These are phyloP conservation scores for Drosophila crucigera DNA, from an alignment of 2,888 invertebrate genomes.

Conservation along the genomic window DNA sequence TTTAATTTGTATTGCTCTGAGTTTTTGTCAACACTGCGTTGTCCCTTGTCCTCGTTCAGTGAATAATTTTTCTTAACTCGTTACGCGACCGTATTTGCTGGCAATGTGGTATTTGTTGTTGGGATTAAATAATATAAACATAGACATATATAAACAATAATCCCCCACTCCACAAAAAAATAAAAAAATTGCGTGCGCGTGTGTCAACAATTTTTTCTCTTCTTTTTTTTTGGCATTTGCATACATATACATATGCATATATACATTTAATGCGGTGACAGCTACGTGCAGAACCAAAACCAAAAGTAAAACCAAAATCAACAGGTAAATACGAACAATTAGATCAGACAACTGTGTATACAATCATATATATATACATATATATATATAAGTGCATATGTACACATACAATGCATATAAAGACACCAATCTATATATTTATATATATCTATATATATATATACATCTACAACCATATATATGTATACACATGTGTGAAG, in stretches of 20 bases:
- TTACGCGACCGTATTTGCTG: slow-evolving; percentile 46
- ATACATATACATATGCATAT: slow-evolving; percentile 29
- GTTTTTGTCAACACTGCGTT: slow-evolving; percentile 58
- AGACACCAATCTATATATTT: slow-evolving; percentile 29
- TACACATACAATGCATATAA: slow-evolving; percentile 23
- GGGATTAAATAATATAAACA: slow-evolving; percentile 9
- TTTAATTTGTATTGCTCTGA: slow-evolving; percentile 45
- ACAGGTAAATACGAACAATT: slow-evolving; percentile 66
- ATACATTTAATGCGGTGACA: slow-evolving; percentile 36
- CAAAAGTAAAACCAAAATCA: slow-evolving; percentile 67
- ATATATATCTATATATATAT: neutral
- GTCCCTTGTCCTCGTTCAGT: slow-evolving; percentile 42
- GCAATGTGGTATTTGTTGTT: slow-evolving; percentile 46
- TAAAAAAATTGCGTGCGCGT: slow-evolving; percentile 45
- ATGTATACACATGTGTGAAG: neutral
- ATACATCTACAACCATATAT: slow-evolving; percentile 8
- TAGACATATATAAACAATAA: slow-evolving; percentile 16
- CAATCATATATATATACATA: neutral
- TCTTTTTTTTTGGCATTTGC: slow-evolving; percentile 35
- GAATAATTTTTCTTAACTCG: slow-evolving; percentile 15
- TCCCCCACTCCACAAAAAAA: neutral
- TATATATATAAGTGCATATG: neutral
- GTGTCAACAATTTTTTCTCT: slow-evolving; percentile 44
- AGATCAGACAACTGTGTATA: slow-evolving; percentile 43
- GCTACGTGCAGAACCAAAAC: slow-evolving; percentile 34